Base-by-base conservation (phyloP, 2,888 invertebrate genomes). In the Calliscelio sp. region DNA sequence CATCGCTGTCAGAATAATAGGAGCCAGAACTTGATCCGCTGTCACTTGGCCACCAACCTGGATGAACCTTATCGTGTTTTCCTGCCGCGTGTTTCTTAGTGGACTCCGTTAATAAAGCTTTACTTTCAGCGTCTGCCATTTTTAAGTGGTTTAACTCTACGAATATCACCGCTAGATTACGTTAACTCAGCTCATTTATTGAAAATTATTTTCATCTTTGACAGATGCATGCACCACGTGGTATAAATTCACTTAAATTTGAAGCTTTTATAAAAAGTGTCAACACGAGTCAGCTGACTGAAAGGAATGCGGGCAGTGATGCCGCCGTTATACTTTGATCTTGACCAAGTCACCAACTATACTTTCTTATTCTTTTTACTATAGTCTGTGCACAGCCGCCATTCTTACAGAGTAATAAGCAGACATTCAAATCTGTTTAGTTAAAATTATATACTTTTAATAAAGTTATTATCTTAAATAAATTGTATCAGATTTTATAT, bases 1-100 rank as follows among this genome's bases (percentile, higher is more conserved):
- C n/a, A 44, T 90, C 90, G 32, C 89, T 90, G 24, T 92, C 91
- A 0, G 93, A 93, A 85, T 91, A 93, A 89, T 92, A 93, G 14
- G 93, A 93, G 57, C 90, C 92, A 49, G 91, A 90, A 85, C 91
- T 93, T 18, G 93, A 93, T 55, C 90, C 92, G 81, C 92, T 92
- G 32, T 92, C 93, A 80, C 92, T 93, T 28, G 92, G 92, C 92
- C 93, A 93, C 90, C 93, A 93, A 41, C 91, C 90, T 14, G 91
- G 89, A 71, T 92, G 90, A 44, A 90, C 89, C 59, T 91, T 91
- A 28, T 89, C 86, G 10, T 57, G 22, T 35, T 77, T 77, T 14
- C 35, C 51, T 2, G 14, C 51, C 10, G 61, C 68, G 2, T 65
- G 55, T 55, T 55, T 80, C 2, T 51, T 68, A 51, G 49, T 8